Percentiles rank a stretch among this genome's conserved stretches.
Evolutionary conservation across 1,140 invertebrate genomes (phyloP).

Genomic region (Bombus sylvicola): DNA sequence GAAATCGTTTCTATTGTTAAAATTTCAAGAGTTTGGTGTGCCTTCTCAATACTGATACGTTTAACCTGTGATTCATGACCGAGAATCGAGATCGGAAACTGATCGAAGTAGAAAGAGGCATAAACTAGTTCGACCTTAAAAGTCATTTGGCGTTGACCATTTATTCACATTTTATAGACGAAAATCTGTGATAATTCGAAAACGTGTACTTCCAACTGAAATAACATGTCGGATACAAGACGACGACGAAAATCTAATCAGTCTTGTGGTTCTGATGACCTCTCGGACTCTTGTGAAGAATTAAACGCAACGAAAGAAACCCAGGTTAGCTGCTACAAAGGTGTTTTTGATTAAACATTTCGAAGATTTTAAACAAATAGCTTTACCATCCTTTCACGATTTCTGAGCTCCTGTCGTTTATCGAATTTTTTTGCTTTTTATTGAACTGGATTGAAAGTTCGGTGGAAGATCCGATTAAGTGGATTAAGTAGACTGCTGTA

Average conservation of each 20-base stretch:
- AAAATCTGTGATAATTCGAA: conserved; percentile 9
- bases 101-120: conserved; percentile 27
- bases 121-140: conserved; percentile 52
- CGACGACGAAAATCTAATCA: conserved; percentile 78
- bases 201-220: not conserved
- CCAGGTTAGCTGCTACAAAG: conserved; percentile 71
- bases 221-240: conserved; percentile 79
- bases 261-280: conserved; percentile 79
- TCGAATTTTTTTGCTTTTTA: not conserved
- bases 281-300: conserved; percentile 79
- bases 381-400: not conserved
- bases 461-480: conserved; percentile 22
- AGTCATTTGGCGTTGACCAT: conserved; percentile 31
- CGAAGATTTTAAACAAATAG: not conserved
- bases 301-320: conserved; percentile 78
- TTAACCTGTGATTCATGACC: conserved; percentile 40
- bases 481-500: conserved; percentile 50
- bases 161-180: conserved; percentile 10
- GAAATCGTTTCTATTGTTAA: conserved; percentile 28
- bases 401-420: not conserved
- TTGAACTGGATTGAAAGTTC: conserved; percentile 27
- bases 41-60: conserved; percentile 45
- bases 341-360: not conserved
- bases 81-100: conserved; percentile 33
- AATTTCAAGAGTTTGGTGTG: conserved; percentile 21